Evolutionary conservation across 1,140 invertebrate genomes (phyloP).

Genomic region (Hycleus cichorii): DNA sequence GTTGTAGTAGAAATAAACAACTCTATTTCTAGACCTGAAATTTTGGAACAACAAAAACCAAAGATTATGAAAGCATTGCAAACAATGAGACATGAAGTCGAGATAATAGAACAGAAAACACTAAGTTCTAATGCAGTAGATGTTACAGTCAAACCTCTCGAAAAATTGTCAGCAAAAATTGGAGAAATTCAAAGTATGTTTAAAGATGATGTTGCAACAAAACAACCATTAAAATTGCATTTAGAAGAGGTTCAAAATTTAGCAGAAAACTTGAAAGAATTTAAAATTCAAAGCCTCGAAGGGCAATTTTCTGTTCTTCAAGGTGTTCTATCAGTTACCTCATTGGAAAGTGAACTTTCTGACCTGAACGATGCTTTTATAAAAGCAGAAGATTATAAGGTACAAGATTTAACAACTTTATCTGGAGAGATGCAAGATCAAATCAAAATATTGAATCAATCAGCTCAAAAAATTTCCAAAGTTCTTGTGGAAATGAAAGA

Average conservation of each 20-base stretch:
- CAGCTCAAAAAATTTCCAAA: no score
- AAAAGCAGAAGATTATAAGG: neutral
- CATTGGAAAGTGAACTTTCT: slow-evolving; percentile 4
- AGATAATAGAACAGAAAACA: neutral
- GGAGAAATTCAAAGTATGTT: slow-evolving; percentile 1
- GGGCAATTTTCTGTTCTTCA: neutral
- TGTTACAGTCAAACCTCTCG: neutral
- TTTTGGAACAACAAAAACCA: slow-evolving; percentile 12
- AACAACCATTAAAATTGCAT: neutral
- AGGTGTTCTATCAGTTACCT: neutral
- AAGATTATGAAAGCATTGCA: slow-evolving; percentile 10
- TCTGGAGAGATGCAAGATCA: no score
- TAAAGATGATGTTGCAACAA: neutral
- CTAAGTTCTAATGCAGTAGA: neutral
- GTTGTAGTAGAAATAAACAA: neutral
- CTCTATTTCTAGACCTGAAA: slow-evolving; percentile 4
- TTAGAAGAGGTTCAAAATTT: neutral
- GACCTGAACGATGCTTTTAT: neutral
- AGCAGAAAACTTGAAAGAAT: neutral
- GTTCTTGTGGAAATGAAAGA: no score
- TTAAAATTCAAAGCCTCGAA: neutral
- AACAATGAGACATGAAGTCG: neutral
- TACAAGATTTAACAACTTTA: no score
- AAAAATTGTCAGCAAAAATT: slow-evolving; percentile 5
- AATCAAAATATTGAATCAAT: no score